Base-by-base conservation (phyloP, 2,113 vertebrate species). In the Danionella cerebrum region DNA sequence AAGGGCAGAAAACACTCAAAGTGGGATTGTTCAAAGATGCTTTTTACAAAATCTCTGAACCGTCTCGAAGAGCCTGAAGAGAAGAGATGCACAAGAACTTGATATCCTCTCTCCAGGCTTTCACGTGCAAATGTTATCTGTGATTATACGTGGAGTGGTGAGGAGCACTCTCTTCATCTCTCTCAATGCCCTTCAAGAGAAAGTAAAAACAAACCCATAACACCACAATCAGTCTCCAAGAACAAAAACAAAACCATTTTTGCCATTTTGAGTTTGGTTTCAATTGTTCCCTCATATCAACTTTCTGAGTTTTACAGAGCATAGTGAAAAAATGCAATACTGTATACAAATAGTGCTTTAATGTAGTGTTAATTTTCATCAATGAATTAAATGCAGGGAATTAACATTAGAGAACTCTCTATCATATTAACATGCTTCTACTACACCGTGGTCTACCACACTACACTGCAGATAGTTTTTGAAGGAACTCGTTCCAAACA, bases 71-170 rank as follows among this genome's bases (percentile, higher is more conserved):
- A 48, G 44, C 39, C 60, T 19, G 42, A 25, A 68, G 44, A 31
- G 50, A 39, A 42, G 31, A 63, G 42, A 6, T 25, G 33, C 13
- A 42, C 31, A 33, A 11, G 41, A 52, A 69, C 69, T 58, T 59
- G 18, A 65, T 65, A 69, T 60, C 38, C 59, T 58, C 36, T 58
- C 25, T 44, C 38, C 55, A 47, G 64, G 45, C 67, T 53, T 70
- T 70, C 38, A 60, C 35, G 65, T 69, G 65, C 42, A 69, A 53
- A 74, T 53, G 64, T 55, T 33, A 45, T 69, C 50, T 66, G 39
- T 29, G 27, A 66, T 45, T 65, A 60, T 60, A 70, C 60, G 27
- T 48, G 7, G 10, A 54, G 53, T n/a, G 41, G 64, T n/a, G 21
- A 22, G 22, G 41, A 29, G 44, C 29, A 12, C 16, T 18, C 36